A percentile compares a stretch with the other conserved stretches of the same genome.
These are phyloP conservation scores for Donacobius atricapilla DNA, from an alignment of 2,113 vertebrate species.

Conservation along the genomic window DNA sequence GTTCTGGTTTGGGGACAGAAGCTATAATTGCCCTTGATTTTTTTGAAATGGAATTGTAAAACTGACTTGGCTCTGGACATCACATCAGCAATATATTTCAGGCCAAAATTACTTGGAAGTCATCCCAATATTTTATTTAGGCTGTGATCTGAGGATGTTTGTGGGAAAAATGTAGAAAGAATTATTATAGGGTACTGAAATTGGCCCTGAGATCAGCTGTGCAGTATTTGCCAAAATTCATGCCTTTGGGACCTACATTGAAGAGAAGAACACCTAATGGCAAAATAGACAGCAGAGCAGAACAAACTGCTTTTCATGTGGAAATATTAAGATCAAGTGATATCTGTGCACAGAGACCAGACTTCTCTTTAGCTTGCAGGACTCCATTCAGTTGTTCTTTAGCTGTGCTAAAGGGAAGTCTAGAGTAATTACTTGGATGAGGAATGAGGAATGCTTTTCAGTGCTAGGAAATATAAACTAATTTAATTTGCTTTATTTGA, in stretches of 20 bases:
- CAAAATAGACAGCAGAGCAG: not conserved
- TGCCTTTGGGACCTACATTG: not conserved
- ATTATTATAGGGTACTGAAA: not conserved
- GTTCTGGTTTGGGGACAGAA: not conserved
- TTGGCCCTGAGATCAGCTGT: not conserved
- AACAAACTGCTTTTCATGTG: not conserved
- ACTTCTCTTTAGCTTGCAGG: not conserved
- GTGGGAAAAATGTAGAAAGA: not conserved
- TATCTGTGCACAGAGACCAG: not conserved
- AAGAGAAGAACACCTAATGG: not conserved
- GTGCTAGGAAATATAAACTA: not conserved
- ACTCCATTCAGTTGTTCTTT: not conserved
- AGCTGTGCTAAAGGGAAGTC: not conserved
- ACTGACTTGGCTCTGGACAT: not conserved
- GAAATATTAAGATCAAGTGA: not conserved
- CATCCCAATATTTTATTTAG: not conserved
- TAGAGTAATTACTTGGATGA: not conserved
- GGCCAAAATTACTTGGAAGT: not conserved
- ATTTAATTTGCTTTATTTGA: not conserved
- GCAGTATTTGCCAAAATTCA: not conserved
- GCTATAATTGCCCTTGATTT: not conserved
- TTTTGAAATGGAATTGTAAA: not conserved
- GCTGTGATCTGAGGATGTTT: not conserved
- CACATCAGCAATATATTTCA: not conserved
- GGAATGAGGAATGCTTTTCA: not conserved